Evolutionary conservation across 1,140 invertebrate species (phyloP).

Genomic region (Rhyacophila brunnea): DNA sequence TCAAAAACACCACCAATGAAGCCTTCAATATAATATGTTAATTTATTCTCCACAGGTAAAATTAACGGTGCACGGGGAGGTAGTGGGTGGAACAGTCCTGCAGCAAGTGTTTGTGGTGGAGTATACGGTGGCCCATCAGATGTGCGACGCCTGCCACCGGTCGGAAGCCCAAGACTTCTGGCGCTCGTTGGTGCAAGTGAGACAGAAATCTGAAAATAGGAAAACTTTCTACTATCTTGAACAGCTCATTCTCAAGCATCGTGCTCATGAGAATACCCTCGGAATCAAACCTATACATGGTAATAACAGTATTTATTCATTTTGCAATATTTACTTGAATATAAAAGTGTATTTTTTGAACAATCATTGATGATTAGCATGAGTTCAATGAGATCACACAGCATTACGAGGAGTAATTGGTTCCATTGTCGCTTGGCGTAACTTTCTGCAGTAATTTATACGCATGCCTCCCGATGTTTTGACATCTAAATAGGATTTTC

Average conservation of each 20-base stretch:
- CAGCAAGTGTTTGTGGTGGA: slow-evolving; percentile 95
- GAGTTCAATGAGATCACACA: too few species aligned
- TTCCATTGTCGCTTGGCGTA: too few species aligned
- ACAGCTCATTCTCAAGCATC: slow-evolving; percentile 95
- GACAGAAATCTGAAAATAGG: slow-evolving; percentile 88
- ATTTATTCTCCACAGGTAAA: slow-evolving; percentile 67
- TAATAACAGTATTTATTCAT: too few species aligned
- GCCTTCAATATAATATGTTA: background rate
- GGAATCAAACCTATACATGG: slow-evolving; percentile 93
- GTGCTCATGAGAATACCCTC: slow-evolving; percentile 86
- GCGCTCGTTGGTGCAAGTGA: slow-evolving; percentile 85
- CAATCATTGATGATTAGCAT: too few species aligned
- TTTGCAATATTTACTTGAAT: too few species aligned
- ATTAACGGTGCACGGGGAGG: slow-evolving; percentile 95
- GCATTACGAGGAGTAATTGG: too few species aligned
- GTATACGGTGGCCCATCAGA: slow-evolving; percentile 86
- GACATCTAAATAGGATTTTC: too few species aligned
- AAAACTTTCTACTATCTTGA: slow-evolving; percentile 99
- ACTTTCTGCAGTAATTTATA: too few species aligned
- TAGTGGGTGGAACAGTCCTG: slow-evolving; percentile 75
- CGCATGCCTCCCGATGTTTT: too few species aligned
- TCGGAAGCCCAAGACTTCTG: slow-evolving; percentile 98
- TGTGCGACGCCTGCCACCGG: slow-evolving; percentile 97
- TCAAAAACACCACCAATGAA: background rate
- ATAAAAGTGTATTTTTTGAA: too few species aligned